phyloP scores from a whole-genome alignment of 2,888 invertebrate species.

The Eremobia ochroleuca region DNA sequence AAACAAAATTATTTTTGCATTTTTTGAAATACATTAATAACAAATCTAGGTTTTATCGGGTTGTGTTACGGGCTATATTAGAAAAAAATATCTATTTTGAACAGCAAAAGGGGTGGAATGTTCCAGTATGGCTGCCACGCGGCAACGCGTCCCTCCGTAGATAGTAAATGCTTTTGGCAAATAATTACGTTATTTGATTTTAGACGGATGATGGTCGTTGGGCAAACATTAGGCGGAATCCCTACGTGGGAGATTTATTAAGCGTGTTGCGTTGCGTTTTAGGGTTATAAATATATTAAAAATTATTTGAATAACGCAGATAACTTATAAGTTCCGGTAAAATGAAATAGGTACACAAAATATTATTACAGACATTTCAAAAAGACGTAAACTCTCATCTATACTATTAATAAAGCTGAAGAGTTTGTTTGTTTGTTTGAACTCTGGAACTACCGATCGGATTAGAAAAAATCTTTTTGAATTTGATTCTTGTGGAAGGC shows the following conservation, averaged over 20 bases:
- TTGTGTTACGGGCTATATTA: slow-evolving; percentile 6
- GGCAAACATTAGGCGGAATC: slow-evolving; percentile 80
- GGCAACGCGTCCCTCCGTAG: slow-evolving; percentile 85
- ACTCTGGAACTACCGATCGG: neutral
- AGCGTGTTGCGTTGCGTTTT: slow-evolving; percentile 69
- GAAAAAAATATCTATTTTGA: slow-evolving; percentile 11
- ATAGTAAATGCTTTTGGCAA: slow-evolving; percentile 90
- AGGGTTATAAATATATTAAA: slow-evolving; percentile 43
- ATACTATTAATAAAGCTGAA: neutral
- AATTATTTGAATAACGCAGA: slow-evolving; percentile 12
- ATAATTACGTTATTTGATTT: slow-evolving; percentile 90
- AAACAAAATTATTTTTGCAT: slow-evolving; percentile 40
- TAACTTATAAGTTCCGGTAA: neutral
- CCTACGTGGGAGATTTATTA: slow-evolving; percentile 85
- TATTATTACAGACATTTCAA: neutral
- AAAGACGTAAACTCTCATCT: neutral
- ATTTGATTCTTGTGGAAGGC: too few relatives aligned
- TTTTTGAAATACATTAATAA: neutral
- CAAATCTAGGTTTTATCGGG: slow-evolving; percentile 9
- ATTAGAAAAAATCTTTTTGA: neutral
- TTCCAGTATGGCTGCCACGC: slow-evolving; percentile 80
- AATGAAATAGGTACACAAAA: neutral
- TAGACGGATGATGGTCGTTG: slow-evolving; percentile 88
- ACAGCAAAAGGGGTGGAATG: slow-evolving; percentile 55
- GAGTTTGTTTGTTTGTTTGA: too few relatives aligned